Evolutionary conservation across 2,113 vertebrate genomes (phyloP), one percentile per base, ranked within the genome.

Genomic region (Oplegnathus fasciatus): DNA sequence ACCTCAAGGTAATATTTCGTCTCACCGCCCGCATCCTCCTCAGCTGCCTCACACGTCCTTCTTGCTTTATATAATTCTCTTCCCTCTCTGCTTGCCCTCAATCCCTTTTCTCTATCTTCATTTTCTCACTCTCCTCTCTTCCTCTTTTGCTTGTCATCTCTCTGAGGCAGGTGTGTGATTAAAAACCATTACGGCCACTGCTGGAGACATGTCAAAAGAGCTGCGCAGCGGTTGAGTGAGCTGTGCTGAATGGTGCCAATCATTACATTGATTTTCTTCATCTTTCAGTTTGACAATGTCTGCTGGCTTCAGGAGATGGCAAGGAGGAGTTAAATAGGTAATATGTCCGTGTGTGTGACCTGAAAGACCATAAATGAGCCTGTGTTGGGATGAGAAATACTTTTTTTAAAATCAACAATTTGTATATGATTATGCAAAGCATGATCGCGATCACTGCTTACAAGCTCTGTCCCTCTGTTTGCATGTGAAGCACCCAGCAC

Each of bases 241-340:
- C 69, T 55, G 70, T 58, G 82, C 40, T 82, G 54, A 84, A 75
- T 26, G 37, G 18, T 82, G 40, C 75, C 69, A 82, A 28, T 75
- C 30, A 40, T 85, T 88, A 58, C 22, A 88, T 73, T 76, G 75
- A 81, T 85, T 87, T 81, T 48, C 50, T 75, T 32, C 44, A 50
- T 58, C 24, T 77, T 28, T 42, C 3, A 72, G 42, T 67, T 18
- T 80, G 62, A 84, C 48, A 58, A 9, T 48, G 24, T 28, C 48
- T 50, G 37, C 32, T 18, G n/a, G 54, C 61, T 44, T 37, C 32
- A 57, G 46, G 17, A 68, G 78, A 37, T 13, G 17, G 6, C 5
- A 20, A 66, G 40, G 5, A 67, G 34, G 2, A 64, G 9, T 11
- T 48, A 13, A 57, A 50, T 28, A 22, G 44, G 14, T 50, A 60